Percentiles rank a stretch among this genome's conserved stretches.
These are phyloP conservation scores for Belonocnema kinseyi DNA, from an alignment of 1,140 invertebrate genomes.

Conservation along the genomic window DNA sequence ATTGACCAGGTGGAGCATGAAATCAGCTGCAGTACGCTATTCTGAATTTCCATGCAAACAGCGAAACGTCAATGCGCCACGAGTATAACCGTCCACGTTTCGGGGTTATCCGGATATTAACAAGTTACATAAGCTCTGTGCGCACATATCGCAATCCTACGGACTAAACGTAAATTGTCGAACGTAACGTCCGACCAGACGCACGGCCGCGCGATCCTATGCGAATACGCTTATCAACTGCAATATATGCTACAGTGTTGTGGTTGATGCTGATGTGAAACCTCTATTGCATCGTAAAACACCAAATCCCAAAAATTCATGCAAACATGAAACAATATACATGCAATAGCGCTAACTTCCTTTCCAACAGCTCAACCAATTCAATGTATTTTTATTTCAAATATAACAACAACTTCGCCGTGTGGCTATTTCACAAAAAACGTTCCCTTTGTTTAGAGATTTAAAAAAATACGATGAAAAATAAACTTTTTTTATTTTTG, in stretches of 20 bases:
- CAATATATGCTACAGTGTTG: conserved; percentile 4
- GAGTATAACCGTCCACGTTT: conserved; percentile 3
- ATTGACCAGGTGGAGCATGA: conserved; percentile 3
- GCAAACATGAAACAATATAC: too few species aligned
- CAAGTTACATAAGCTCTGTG: conserved; percentile 24
- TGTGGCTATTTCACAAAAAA: too few species aligned
- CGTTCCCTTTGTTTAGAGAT: too few species aligned
- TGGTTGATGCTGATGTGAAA: neutral
- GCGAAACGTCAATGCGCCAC: conserved; percentile 25
- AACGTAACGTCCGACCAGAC: conserved; percentile 16
- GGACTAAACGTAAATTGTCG: conserved; percentile 17
- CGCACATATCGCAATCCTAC: conserved; percentile 25
- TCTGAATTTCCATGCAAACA: conserved; percentile 30
- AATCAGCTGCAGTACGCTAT: conserved; percentile 22
- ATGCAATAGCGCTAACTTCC: too few species aligned
- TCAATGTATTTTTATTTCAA: too few species aligned
- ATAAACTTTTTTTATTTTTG: too few species aligned
- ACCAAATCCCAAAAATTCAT: too few species aligned
- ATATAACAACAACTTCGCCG: too few species aligned
- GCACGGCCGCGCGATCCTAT: conserved; percentile 5
- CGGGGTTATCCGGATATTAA: conserved; percentile 29
- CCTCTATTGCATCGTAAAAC: neutral
- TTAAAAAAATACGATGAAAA: too few species aligned
- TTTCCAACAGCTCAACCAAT: too few species aligned
- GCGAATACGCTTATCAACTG: conserved; percentile 25